phyloP scores from a whole-genome alignment of 1,140 invertebrate genomes.

The Euschistus heros region DNA sequence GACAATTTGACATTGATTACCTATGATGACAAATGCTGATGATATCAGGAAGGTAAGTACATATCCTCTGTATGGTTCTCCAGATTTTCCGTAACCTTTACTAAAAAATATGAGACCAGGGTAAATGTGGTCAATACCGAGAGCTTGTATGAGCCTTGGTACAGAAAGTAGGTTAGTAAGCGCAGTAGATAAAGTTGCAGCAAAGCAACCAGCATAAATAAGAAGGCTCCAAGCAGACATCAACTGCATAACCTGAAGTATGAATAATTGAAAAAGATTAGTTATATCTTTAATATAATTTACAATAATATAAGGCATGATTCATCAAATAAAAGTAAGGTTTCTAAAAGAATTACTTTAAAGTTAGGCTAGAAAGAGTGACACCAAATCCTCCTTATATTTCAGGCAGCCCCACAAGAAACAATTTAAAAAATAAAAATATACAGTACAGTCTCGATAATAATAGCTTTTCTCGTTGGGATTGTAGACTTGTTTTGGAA shows the following conservation, averaged over 20 bases:
- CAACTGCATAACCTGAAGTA: constrained; percentile 82
- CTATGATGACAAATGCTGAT: constrained; percentile 74
- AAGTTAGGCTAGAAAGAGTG: no score
- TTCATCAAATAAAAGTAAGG: no score
- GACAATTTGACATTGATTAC: constrained; percentile 47
- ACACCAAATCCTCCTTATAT: no score
- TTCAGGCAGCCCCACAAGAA: no score
- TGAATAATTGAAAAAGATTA: no score
- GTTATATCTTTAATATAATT: no score
- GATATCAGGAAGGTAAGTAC: constrained; percentile 84
- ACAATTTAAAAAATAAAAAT: no score
- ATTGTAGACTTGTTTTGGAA: no score
- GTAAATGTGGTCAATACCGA: constrained; percentile 93
- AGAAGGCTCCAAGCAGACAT: constrained; percentile 81
- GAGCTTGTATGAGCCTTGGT: constrained; percentile 87
- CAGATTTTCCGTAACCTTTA: constrained; percentile 79
- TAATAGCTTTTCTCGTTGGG: no score
- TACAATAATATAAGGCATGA: no score
- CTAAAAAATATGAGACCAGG: constrained; percentile 86
- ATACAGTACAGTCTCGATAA: no score
- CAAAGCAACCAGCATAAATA: constrained; percentile 93
- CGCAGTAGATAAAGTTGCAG: constrained; percentile 90
- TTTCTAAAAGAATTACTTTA: no score
- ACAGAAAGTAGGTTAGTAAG: constrained; percentile 91
- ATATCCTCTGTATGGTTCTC: constrained; percentile 87